These are phyloP conservation scores for Acanthococcus lagerstroemiae DNA, from an alignment of 2,888 invertebrate genomes.

Conservation along the genomic window DNA sequence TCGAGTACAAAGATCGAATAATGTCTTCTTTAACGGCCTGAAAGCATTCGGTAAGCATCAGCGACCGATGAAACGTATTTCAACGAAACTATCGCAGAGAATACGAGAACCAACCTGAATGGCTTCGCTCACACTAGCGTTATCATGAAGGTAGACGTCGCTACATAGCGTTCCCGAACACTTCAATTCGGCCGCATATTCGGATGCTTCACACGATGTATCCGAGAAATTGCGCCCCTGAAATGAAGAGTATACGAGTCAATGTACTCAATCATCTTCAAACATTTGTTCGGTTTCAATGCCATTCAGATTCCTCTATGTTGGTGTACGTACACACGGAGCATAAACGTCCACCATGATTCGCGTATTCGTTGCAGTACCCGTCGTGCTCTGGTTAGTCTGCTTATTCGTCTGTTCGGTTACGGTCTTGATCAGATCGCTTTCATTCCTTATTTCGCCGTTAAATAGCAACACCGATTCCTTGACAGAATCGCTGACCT, in stretches of 20 bases:
- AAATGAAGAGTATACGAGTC: not conserved
- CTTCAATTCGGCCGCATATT: slow-evolving; percentile 31
- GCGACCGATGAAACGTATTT: not conserved
- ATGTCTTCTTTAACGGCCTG: slow-evolving; percentile 69
- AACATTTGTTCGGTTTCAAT: too few relatives aligned
- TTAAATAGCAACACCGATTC: slow-evolving; percentile 18
- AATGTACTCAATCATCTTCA: too few relatives aligned
- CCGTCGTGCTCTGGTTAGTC: not conserved
- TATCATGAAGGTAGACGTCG: slow-evolving; percentile 65
- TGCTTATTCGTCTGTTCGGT: slow-evolving; percentile 8
- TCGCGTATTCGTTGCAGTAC: not conserved
- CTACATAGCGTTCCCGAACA: slow-evolving; percentile 33
- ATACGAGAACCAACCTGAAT: slow-evolving; percentile 40
- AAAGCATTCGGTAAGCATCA: not conserved
- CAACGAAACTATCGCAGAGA: not conserved
- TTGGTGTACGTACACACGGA: slow-evolving; percentile 15
- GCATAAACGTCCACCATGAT: slow-evolving; percentile 18
- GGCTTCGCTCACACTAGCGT: slow-evolving; percentile 62
- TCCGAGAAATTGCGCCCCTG: slow-evolving; percentile 4
- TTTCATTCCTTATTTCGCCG: slow-evolving; percentile 11
- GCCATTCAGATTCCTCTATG: too few relatives aligned
- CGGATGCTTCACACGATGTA: slow-evolving; percentile 4
- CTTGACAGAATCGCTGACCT: slow-evolving; percentile 19
- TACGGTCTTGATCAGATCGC: slow-evolving; percentile 16
- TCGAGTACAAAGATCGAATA: slow-evolving; percentile 68